A percentile compares a stretch with the other conserved stretches of the same genome.
Conservation (phyloP, 2,888 invertebrate genomes). For the Amiota mariae region DNA sequence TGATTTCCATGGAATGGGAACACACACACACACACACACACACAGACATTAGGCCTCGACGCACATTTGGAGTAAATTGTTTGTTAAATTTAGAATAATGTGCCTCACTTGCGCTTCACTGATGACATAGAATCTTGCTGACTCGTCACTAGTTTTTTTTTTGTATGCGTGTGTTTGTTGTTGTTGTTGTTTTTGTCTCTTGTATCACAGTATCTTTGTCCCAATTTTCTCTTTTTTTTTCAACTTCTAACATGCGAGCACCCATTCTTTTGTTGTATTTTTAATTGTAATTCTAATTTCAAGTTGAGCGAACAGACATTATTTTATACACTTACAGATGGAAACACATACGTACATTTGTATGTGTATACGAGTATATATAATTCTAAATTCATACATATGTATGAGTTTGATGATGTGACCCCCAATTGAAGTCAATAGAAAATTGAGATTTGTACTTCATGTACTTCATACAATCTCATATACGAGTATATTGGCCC, state of each 20-base stretch:
- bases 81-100: conserved; percentile 66
- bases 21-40: neutral
- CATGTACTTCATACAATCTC: neutral
- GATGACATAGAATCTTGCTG: conserved; percentile 44
- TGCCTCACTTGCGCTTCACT: conserved; percentile 54
- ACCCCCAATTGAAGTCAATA: conserved; percentile 24
- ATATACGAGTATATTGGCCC: no score
- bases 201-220: no score
- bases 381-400: neutral
- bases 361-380: neutral
- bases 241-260: neutral
- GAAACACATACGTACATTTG: neutral
- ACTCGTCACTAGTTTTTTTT: conserved; percentile 39
- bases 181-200: no score
- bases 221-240: no score
- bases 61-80: conserved; percentile 64
- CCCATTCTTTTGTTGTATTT: neutral
- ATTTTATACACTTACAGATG: neutral
- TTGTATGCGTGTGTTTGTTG: neutral
- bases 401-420: neutral
- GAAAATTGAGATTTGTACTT: conserved; percentile 5
- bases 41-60: neutral
- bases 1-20: no score
- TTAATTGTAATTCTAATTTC: conserved; percentile 14
- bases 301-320: conserved; percentile 5